A percentile compares a stretch with the other conserved stretches of the same genome.
phyloP scores from a whole-genome alignment of 2,888 invertebrate species.

The Plebejus melissa region DNA sequence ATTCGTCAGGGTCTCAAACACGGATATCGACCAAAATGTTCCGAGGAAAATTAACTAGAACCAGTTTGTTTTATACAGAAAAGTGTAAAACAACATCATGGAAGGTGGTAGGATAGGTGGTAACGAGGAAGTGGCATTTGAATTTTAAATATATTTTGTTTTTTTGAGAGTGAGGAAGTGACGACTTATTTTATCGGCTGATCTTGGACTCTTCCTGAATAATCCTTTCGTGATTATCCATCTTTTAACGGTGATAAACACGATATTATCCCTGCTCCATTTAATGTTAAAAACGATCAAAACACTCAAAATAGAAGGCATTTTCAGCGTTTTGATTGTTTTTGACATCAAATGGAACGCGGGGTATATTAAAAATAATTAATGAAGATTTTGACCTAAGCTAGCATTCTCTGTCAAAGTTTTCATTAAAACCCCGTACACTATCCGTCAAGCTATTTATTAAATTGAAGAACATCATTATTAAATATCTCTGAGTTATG shows the following conservation, averaged over 20 bases:
- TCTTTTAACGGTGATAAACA: neutral
- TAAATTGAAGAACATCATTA: no score
- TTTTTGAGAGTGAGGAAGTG: neutral
- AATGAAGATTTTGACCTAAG: no score
- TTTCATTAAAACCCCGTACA: no score
- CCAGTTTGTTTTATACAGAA: neutral
- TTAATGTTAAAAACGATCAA: no score
- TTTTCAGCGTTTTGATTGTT: no score
- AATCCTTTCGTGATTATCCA: neutral
- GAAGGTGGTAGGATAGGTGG: neutral
- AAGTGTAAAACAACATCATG: neutral
- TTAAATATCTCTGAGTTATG: no score
- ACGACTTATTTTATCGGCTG: neutral
- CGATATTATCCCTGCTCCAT: no score
- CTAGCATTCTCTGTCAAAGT: no score
- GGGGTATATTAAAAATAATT: no score
- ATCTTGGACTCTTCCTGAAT: neutral
- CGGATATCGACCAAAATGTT: neutral
- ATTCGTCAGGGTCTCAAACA: neutral
- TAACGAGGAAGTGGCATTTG: neutral
- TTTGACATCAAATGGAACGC: no score
- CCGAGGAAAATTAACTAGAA: conserved; percentile 2
- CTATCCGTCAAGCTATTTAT: no score
- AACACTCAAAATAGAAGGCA: no score
- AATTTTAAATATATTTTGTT: neutral